Base-by-base conservation (phyloP, 2,888 invertebrate species). In the Xestia ashworthii region DNA sequence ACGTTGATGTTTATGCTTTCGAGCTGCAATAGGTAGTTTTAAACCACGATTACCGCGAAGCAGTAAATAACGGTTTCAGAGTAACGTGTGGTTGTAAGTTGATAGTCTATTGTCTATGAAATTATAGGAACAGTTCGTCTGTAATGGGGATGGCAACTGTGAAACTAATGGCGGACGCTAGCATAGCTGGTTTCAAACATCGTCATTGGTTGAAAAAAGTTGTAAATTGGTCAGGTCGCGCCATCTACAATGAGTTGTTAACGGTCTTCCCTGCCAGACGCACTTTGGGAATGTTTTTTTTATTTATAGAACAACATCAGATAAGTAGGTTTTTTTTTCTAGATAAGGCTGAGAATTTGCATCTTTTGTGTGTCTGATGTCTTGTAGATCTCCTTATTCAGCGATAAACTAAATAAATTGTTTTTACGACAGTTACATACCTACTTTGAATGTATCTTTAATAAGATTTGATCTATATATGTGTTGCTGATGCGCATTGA, bases 101-200 rank as follows among this genome's bases (percentile, higher is more conserved):
- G 60, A 73, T 84, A 69, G 73, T 25, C 60, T 25, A 73, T 83
- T 72, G 79, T 73, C 50, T 65, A 62, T 67, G 44, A 46, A 65
- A 76, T 48, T 32, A 14, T 58, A 44, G 19, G 46, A 58, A 46
- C n/a, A 48, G 11, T 55, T n/a, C 0, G 12, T 50, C 3, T 70
- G 4, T 16, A 64, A 46, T 62, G 2, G 9, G 3, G 22, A 22
- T 77, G 16, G 25, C 16, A 25, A 25, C 58, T 58, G 58, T 25
- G 25, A 25, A 58, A 58, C 58, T 3, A 58, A 8, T 58, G 25
- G 16, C 16, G n/a, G n/a, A n/a, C n/a, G 60, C 8, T 60, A 16
- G 25, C 12, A 14, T 58, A 25, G 25, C 6, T 58, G 16, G 1
- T 32, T 32, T 16, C 60, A 60, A 60, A 16, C 60, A 32, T 60